Evolutionary conservation across 1,140 invertebrate genomes (phyloP).

Genomic region (Panagrolaimus sp.): DNA sequence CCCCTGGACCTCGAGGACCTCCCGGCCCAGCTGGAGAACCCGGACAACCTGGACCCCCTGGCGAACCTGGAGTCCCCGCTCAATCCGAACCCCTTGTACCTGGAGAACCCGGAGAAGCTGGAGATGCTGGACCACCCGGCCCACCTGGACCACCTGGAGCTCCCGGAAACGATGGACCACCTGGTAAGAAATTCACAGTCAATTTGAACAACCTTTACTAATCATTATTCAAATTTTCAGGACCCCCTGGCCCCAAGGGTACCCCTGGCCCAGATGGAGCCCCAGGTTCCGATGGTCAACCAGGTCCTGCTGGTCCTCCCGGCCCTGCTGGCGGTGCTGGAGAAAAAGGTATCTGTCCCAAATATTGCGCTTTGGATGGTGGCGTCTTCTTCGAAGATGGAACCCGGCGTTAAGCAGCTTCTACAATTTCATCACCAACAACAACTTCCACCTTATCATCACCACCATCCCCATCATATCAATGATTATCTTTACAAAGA

Average conservation of each 20-base stretch:
- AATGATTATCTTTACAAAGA: no score
- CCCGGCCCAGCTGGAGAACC: slow-evolving; percentile 40
- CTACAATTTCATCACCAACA: no score
- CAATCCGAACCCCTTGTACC: slow-evolving; percentile 28
- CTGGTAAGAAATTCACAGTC: no score
- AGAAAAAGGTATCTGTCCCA: slow-evolving; percentile 47
- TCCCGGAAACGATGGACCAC: slow-evolving; percentile 11
- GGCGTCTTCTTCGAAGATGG: slow-evolving; percentile 51
- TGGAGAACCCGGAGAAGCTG: slow-evolving; percentile 42
- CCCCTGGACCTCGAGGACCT: not conserved
- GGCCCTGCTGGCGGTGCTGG: slow-evolving; percentile 35
- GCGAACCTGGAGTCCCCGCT: not conserved
- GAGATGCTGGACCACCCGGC: slow-evolving; percentile 25
- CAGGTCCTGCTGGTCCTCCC: slow-evolving; percentile 46
- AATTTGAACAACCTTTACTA: no score
- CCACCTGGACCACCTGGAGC: slow-evolving; percentile 12
- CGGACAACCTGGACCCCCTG: slow-evolving; percentile 20
- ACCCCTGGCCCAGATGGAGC: slow-evolving; percentile 46
- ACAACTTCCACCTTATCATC: no score
- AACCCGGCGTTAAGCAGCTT: slow-evolving; percentile 27
- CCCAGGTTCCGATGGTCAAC: slow-evolving; percentile 48
- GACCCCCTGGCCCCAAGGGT: slow-evolving; percentile 31
- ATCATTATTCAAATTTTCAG: no score
- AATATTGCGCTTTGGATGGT: slow-evolving; percentile 43
- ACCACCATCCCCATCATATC: no score